Base-by-base conservation (phyloP, 30 jellyfish, hydroid and myxozoan species). In the Clytia hemisphaerica region DNA sequence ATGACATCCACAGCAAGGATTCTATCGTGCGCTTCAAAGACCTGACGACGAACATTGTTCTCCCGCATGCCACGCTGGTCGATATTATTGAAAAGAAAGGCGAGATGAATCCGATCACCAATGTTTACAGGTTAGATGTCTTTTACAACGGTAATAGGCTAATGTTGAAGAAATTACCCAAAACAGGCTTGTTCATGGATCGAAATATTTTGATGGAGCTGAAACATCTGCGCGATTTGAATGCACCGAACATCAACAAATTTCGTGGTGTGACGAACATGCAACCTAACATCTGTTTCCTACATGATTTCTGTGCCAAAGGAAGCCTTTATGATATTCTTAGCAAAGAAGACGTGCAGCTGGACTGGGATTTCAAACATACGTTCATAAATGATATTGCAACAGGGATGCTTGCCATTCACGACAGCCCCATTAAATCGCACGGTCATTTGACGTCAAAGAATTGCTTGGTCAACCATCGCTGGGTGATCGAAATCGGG, bases 361-460 rank as follows among this genome's bases (percentile, higher is more conserved):
- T 69, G 24, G 81, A 69, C 77, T 69, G 81, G 81, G 81, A 29
- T 3, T 69, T 69, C 76, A 69, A 69, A 45, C 54, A 69, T 26
- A 69, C 81, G 4, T 69, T 69, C 33, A 16, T 69, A 45, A 45
- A 27, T 24, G 81, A 69, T 46, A 50, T 69, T 12, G 48, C 49
- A 50, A 69, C 60, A 19, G 86, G 86, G 7, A 74, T 74, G 86
- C 34, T 37, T 33, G 86, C 78, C 3, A 26, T 74, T 27, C 86
- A 74, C 42, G 86, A 74, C 16, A 74, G 86, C 25, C 78, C 78
- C 42, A 59, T 74, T n/a, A 60, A 47, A 25, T 27, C 38, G 0
- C 86, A 74, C 31, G 86, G 86, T 30, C 78, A 74, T 26, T 36
- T 74, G 50, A 58, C 86, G n/a, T 74, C 86, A 3, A 62, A 60